Base-by-base conservation (phyloP, 2,888 invertebrate species). In the Clanis bilineata region DNA sequence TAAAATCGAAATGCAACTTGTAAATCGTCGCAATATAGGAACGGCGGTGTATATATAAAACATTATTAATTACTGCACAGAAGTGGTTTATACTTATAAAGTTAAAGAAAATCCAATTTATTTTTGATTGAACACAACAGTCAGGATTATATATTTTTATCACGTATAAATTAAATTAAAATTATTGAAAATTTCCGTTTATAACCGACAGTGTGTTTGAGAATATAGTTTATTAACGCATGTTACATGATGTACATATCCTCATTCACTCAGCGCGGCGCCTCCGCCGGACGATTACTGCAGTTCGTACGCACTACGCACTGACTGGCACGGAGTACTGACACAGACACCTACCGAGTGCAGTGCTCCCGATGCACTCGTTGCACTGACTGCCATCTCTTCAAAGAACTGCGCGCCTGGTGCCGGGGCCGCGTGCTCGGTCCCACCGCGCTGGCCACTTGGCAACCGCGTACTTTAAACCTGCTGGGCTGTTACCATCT, bases 391-490 rank as follows among this genome's bases (percentile, higher is more conserved):
- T 67, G 69, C 62, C 70, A 82, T 63, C 75, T 70, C 79, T 67
- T 72, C 71, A 62, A 54, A 41, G 51, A 62, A 62, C 82, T 92
- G 89, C 54, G 66, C 74, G 80, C 92, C 93, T 90, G 82, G 89
- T 92, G 76, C 57, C 62, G 66, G 76, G 88, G 86, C 84, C 89
- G 85, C 84, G 75, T 72, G 68, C 58, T 71, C 71, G 73, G 80
- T 79, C 84, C 82, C 82, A 81, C 77, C 73, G 77, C 79, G 79
- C 82, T 72, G 86, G 77, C 87, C 90, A 89, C 89, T 90, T 91
- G 90, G 87, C 91, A 91, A 91, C 90, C 80, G 80, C 69, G 74
- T 78, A 51, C 51, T 18, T 3, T 9, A 28, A 18, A 28, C 51
- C 9, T 51, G 1, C 7, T 4, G 10, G 9, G 18, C 15, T 32